Base-by-base conservation (phyloP, 2,888 invertebrate genomes). In the Lypha dubia region DNA sequence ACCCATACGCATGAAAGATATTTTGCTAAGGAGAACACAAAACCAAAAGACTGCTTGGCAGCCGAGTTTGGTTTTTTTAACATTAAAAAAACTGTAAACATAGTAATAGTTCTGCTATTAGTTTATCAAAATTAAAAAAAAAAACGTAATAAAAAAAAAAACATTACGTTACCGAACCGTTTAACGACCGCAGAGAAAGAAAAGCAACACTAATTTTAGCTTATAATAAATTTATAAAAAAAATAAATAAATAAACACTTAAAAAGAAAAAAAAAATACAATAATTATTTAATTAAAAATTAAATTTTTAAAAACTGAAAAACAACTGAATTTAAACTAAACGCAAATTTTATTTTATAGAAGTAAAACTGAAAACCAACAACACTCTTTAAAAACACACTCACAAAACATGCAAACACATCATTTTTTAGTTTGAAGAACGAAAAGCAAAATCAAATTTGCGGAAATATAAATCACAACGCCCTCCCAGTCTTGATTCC, bases 221-320 rank as follows among this genome's bases (percentile, higher is more conserved):
- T 81, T 84, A 84, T 84, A 79, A 81, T 75, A 84, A 77, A 84
- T 84, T 81, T 81, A 84, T 77, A 81, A 62, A 62, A 75, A 85
- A 79, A 87, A 53, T n/a, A n/a, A n/a, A n/a, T n/a, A 86, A 79
- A 86, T 82, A 65, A 79, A 84, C 83, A 84, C 84, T 86, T 80
- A 77, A 83, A 86, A 68, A 83, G 82, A 46, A 79, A 87, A 85
- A 87, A 85, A 84, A 86, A 83, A 79, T 58, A 58, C 79, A 87
- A 89, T 89, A 90, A 88, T 90, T 89, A 90, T 89, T 89, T 90
- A 89, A 89, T 89, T 86, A 84, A 86, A 85, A 86, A 87, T 81
- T 86, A 84, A 86, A 82, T 87, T 87, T 86, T 85, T 84, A 81
- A 79, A 83, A 80, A 85, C 84, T 85, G 85, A 85, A 82, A 86